Base-by-base conservation (phyloP, 2,888 invertebrate species). In the Ectemnius cavifrons region DNA sequence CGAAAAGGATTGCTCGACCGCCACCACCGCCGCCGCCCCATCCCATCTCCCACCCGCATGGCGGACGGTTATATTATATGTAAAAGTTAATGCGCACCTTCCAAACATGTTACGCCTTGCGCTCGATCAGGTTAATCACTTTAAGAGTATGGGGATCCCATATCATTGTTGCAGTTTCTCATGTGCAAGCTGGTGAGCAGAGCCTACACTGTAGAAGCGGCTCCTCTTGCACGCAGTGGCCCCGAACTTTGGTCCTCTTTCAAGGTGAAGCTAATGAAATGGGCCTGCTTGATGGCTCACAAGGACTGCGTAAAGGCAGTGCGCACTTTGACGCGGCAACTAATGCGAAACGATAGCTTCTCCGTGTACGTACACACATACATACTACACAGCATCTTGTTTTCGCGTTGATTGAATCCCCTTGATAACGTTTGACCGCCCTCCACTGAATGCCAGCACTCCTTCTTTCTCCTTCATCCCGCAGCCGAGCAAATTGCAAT, bases 261-360 rank as follows among this genome's bases (percentile, higher is more conserved):
- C 60, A 83, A 90, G 4, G 79, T 80, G 8, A 80, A 82, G 49
- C 79, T 89, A 14, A 78, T 91, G 28, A 71, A 79, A 60, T 89
- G 86, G 87, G 87, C 90, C n/a, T 91, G 91, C 75, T 73, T 73
- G n/a, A 75, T 88, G 45, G 89, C 85, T 20, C 81, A 89, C 65
- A 64, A 78, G 46, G 84, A 85, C 56, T 91, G 91, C 69, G 71
- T 73, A 14, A 65, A 18, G 23, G 14, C n/a, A 8, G 58, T 63
- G 4, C 3, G 14, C 0, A 28, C 62, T 56, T 74, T 67, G 3
- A 57, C 28, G 0, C 18, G 8, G 11, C n/a, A 67, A 27, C 46
- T 64, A 45, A 13, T 79, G 23, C 61, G 14, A 27, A 56, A 68
- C 14, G 46, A 68, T 0, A 47, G 56, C 0, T 65, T 37, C 2